These are phyloP conservation scores for Monodelphis domestica DNA, from an alignment of 2,797 vertebrate genomes.

Conservation along the genomic window DNA sequence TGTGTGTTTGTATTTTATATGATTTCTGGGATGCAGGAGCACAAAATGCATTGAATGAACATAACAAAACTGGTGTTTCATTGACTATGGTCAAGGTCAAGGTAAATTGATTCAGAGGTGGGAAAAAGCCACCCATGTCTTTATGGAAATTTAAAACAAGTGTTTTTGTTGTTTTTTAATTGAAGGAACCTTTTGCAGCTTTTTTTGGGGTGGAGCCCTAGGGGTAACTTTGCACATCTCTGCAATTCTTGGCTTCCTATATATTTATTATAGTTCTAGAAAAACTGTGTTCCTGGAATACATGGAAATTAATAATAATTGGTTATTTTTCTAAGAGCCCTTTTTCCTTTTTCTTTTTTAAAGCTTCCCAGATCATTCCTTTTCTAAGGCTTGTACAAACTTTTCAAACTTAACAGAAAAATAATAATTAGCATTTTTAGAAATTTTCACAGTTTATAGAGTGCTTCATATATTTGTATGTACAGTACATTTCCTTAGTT, in stretches of 20 bases:
- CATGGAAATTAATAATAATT: background rate
- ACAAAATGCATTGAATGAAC: constrained; percentile 48
- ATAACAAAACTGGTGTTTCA: background rate
- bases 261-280: background rate
- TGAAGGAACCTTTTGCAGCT: background rate
- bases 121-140: background rate
- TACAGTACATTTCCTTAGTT: background rate
- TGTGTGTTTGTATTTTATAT: constrained; percentile 27
- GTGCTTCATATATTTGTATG: background rate
- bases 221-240: background rate
- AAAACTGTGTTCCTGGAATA: background rate
- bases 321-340: background rate
- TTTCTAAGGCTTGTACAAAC: background rate
- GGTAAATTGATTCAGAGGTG: background rate
- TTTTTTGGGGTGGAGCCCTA: background rate
- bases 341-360: background rate
- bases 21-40: constrained; percentile 41
- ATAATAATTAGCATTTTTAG: background rate
- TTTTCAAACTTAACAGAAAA: background rate
- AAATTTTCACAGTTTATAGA: background rate
- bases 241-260: background rate
- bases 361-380: background rate
- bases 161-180: background rate
- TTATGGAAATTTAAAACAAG: background rate
- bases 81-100: background rate